Conservation (phyloP, 2,888 invertebrate genomes). For the Temnothorax ravouxi region DNA sequence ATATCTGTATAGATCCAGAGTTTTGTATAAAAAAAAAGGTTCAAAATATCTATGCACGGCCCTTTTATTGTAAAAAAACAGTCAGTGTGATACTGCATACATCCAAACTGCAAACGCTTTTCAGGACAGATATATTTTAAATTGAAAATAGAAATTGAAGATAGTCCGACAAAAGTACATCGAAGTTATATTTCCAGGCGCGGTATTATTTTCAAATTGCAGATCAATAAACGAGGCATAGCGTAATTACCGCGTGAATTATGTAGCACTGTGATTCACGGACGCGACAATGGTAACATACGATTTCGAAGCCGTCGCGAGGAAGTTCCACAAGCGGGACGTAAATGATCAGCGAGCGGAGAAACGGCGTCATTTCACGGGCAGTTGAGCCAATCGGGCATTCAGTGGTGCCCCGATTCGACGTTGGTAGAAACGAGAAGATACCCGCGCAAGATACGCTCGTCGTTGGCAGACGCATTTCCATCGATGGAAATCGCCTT, state of each 20-base stretch:
- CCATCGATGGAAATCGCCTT: slow-evolving; percentile 16
- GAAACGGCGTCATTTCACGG: slow-evolving; percentile 54
- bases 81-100: background rate
- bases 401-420: slow-evolving; percentile 20
- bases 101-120: background rate
- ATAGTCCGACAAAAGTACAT: background rate
- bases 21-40: background rate
- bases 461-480: slow-evolving; percentile 10
- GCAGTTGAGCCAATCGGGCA: slow-evolving; percentile 58
- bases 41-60: background rate
- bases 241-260: background rate
- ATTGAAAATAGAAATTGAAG: background rate
- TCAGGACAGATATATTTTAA: background rate
- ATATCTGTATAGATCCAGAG: background rate
- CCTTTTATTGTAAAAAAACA: background rate
- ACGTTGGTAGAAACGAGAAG: slow-evolving; percentile 20
- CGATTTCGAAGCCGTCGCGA: slow-evolving; percentile 6
- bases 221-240: background rate
- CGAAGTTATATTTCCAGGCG: too few species aligned
- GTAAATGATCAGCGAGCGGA: slow-evolving; percentile 31
- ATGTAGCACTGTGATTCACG: slow-evolving; percentile 16
- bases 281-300: background rate
- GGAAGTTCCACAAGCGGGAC: slow-evolving; percentile 2
- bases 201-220: background rate
- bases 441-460: slow-evolving; percentile 58